Percentiles rank a stretch among this genome's conserved stretches.
phyloP scores from a whole-genome alignment of 2,888 invertebrate genomes.

The Campoplex capitator region DNA sequence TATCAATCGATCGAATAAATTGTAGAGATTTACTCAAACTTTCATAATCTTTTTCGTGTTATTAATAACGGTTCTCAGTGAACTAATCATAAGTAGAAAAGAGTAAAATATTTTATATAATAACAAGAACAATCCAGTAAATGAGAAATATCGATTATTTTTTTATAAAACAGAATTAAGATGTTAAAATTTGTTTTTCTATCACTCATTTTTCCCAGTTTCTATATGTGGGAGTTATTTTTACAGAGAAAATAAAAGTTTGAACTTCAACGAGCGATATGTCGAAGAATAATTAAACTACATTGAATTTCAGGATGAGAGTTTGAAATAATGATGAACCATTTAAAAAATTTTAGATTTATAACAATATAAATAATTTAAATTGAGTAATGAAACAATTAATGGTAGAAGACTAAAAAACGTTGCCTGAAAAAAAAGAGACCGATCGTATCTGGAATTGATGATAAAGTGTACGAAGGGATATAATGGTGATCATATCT shows the following conservation, averaged over 20 bases:
- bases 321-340: not conserved
- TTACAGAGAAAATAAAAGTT: not conserved
- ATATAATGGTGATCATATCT: conserved; percentile 7
- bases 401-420: not conserved
- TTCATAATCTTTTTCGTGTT: not conserved
- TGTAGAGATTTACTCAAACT: not conserved
- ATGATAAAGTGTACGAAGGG: conserved; percentile 13
- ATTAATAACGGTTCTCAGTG: not conserved
- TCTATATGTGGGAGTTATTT: not conserved
- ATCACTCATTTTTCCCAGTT: not conserved
- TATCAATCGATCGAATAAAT: not conserved
- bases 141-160: not conserved
- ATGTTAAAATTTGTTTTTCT: not conserved
- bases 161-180: not conserved
- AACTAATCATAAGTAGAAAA: not conserved
- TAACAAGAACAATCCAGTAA: not conserved
- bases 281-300: no score
- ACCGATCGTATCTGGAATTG: not conserved
- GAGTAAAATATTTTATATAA: not conserved
- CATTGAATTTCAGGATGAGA: not conserved
- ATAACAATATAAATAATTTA: not conserved
- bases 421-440: not conserved
- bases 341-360: not conserved
- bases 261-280: no score
- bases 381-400: not conserved